Percentiles rank a stretch among this genome's conserved stretches.
Conservation (phyloP, 2,888 invertebrate genomes). For the Fragum whitleyi region DNA sequence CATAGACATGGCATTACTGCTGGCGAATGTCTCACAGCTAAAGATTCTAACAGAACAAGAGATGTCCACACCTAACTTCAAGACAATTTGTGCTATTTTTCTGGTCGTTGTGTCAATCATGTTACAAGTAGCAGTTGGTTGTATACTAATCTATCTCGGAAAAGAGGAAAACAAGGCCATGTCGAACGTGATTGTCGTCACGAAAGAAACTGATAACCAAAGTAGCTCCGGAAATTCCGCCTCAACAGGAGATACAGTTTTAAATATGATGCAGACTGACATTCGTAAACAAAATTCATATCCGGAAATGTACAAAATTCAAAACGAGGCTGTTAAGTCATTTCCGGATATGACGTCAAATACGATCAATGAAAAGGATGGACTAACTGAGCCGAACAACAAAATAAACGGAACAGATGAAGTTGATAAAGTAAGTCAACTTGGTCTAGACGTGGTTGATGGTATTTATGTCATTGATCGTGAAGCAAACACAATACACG, state of each 20-base stretch:
- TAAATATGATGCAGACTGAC: neutral
- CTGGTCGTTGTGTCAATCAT: slow-evolving; percentile 20
- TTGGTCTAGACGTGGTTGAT: neutral
- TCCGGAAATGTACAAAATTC: neutral
- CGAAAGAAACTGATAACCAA: neutral
- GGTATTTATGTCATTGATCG: neutral
- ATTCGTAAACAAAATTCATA: neutral
- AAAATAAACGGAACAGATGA: neutral
- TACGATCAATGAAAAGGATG: neutral
- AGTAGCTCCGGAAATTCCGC: neutral
- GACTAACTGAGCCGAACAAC: neutral
- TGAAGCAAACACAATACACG: neutral
- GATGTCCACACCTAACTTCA: neutral
- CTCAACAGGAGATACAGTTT: neutral
- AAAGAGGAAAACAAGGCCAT: slow-evolving; percentile 11
- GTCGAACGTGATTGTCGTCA: neutral
- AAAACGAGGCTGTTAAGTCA: neutral
- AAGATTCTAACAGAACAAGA: slow-evolving; percentile 26
- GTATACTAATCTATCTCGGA: slow-evolving; percentile 25
- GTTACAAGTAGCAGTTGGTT: slow-evolving; percentile 27
- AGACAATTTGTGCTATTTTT: slow-evolving; percentile 1
- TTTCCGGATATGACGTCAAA: neutral
- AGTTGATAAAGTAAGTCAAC: neutral
- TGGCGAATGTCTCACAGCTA: slow-evolving; percentile 37
- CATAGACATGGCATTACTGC: slow-evolving; percentile 28